Evolutionary conservation across 1,140 invertebrate species (phyloP), one percentile per base, ranked within the genome.

Genomic region (Listronotus bonariensis): DNA sequence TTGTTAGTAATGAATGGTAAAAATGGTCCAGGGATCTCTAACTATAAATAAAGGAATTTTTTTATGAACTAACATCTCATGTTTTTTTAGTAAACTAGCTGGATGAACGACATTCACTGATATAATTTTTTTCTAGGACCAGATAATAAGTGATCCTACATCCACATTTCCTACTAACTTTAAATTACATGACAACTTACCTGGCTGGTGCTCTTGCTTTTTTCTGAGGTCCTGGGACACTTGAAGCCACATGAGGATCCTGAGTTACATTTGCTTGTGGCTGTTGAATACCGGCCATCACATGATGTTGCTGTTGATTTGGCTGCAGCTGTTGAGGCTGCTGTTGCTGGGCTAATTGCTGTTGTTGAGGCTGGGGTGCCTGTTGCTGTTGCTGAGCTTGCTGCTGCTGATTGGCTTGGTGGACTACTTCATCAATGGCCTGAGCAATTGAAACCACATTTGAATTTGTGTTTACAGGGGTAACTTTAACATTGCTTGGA

Each of bases 401-500:
- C 46, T 18, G 46, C 18, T 26, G 17, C 46, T n/a, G 17, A 9
- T 0, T 3, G 0, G 12, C 31, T 17, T 52, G 49, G 32, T 52
- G 15, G 0, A 48, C 45, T 12, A 20, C 45, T 7, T 48, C 15
- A 11, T 48, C 45, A 7, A 48, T 48, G 4, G 45, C 26, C 18
- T 48, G 45, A 10, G 45, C 10, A 26, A 48, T 48, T 48, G 45
- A 18, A 48, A 26, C 20, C 9, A 20, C 18, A 10, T 14, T 48
- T 18, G 15, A 18, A 17, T 9, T 36, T 32, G 49, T 26, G 20
- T 5, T 26, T 26, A 26, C 20, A 5, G 54, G 10, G 14, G 58
- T 41, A 10, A 53, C 58, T 52, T 36, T 45, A 14, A 55, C 18
- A 15, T 54, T 62, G 38, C 38, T 46, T 0, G 60, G 51, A 1